Conservation (phyloP, 2,888 invertebrate species). For the Rhabditophanes sp. region DNA sequence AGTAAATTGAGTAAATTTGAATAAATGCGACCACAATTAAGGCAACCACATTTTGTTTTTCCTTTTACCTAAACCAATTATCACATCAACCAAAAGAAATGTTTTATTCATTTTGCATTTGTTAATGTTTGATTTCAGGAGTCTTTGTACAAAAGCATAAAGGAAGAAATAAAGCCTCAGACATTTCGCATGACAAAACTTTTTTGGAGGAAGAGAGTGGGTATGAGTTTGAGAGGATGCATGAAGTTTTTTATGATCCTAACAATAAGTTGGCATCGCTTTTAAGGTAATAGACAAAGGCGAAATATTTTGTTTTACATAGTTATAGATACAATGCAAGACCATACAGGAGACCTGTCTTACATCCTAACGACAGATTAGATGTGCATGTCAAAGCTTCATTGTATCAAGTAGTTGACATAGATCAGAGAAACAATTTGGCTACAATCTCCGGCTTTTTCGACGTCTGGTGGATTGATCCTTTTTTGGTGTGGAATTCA, state of each 20-base stretch:
- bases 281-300: constrained; percentile 13
- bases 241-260: constrained; percentile 13
- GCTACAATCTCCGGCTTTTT: constrained; percentile 43
- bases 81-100: too few species aligned
- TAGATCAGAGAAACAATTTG: constrained; percentile 42
- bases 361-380: constrained; percentile 14
- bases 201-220: constrained; percentile 4
- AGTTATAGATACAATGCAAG: constrained; percentile 7
- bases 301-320: background rate
- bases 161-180: constrained; percentile 8
- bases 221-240: constrained; percentile 4
- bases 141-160: constrained; percentile 9
- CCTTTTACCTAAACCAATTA: too few species aligned
- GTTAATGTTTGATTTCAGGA: constrained; percentile 4
- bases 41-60: too few species aligned
- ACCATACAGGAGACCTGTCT: constrained; percentile 20
- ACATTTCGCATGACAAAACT: background rate
- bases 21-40: too few species aligned
- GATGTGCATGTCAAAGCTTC: constrained; percentile 35
- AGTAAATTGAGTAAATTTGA: too few species aligned
- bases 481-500: constrained; percentile 29
- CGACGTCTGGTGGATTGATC: constrained; percentile 38
- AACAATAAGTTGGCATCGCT: constrained; percentile 10
- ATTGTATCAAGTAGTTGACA: constrained; percentile 41
- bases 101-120: background rate